Percentiles rank a stretch among this genome's conserved stretches.
Conservation (phyloP, 2,797 vertebrate genomes). For the Sciurus carolinensis region DNA sequence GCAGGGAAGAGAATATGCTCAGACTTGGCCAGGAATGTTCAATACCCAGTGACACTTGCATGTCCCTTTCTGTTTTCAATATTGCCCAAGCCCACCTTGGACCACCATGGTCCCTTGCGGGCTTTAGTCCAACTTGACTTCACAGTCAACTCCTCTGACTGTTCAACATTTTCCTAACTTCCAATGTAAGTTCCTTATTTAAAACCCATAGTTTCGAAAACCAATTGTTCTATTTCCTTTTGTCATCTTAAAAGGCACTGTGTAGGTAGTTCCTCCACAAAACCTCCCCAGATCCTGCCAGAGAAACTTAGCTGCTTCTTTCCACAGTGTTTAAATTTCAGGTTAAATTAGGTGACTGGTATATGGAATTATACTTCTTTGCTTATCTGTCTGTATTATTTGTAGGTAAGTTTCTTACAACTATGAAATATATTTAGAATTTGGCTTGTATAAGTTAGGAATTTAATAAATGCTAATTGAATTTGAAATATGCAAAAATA, state of each 20-base stretch:
- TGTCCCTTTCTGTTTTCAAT: not conserved
- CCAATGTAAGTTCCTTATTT: not conserved
- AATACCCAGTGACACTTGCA: not conserved
- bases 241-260: not conserved
- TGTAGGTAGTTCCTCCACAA: not conserved
- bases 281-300: not conserved
- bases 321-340: not conserved
- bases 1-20: fast-evolving
- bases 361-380: not conserved
- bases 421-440: not conserved
- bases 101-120: not conserved
- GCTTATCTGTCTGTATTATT: not conserved
- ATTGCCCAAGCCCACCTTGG: not conserved
- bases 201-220: not conserved
- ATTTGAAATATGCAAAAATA: constrained; percentile 16
- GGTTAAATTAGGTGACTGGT: not conserved
- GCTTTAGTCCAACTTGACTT: not conserved
- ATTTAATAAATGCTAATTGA: not conserved
- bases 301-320: not conserved
- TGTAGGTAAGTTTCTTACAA: not conserved
- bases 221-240: not conserved
- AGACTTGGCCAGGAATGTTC: not conserved
- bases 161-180: not conserved
- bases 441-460: not conserved
- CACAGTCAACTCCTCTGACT: not conserved